Conservation (phyloP, 1,140 invertebrate genomes). For the Ceratina australensis region DNA sequence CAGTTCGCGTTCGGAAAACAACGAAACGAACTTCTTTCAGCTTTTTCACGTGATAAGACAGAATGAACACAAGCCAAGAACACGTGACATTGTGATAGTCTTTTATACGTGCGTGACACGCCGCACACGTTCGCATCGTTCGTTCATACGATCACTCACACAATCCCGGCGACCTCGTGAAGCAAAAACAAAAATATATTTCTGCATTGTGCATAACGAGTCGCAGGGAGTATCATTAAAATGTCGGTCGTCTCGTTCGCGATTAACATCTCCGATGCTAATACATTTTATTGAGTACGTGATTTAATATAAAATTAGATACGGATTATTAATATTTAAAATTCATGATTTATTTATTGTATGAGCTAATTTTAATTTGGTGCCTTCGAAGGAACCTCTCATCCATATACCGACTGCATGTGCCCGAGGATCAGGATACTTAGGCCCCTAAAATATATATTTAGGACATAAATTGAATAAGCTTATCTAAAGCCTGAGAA, state of each 20-base stretch:
- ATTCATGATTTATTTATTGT: too few relatives aligned
- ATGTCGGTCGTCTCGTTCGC: too few relatives aligned
- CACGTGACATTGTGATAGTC: constrained; percentile 63
- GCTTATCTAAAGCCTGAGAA: constrained; percentile 7
- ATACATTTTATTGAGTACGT: too few relatives aligned
- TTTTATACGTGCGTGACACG: constrained; percentile 16
- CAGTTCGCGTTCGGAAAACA: constrained; percentile 29
- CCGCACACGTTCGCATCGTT: constrained; percentile 1
- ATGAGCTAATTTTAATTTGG: constrained; percentile 69
- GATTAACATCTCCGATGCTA: too few relatives aligned
- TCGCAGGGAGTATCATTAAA: constrained; percentile 2
- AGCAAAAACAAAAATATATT: constrained; percentile 46
- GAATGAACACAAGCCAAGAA: constrained; percentile 48
- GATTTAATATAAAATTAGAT: too few relatives aligned
- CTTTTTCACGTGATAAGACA: constrained; percentile 65
- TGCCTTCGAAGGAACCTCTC: constrained; percentile 79
- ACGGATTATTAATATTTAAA: too few relatives aligned
- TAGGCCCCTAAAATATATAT: constrained; percentile 54
- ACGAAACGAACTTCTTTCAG: constrained; percentile 53
- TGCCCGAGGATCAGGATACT: constrained; percentile 81
- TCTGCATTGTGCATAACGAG: constrained; percentile 16
- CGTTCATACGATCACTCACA: not conserved
- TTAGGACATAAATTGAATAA: constrained; percentile 6
- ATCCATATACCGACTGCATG: constrained; percentile 83
- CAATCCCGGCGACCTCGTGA: constrained; percentile 8